Conservation (phyloP, 2,113 vertebrate genomes). For the Fregetta grallaria region DNA sequence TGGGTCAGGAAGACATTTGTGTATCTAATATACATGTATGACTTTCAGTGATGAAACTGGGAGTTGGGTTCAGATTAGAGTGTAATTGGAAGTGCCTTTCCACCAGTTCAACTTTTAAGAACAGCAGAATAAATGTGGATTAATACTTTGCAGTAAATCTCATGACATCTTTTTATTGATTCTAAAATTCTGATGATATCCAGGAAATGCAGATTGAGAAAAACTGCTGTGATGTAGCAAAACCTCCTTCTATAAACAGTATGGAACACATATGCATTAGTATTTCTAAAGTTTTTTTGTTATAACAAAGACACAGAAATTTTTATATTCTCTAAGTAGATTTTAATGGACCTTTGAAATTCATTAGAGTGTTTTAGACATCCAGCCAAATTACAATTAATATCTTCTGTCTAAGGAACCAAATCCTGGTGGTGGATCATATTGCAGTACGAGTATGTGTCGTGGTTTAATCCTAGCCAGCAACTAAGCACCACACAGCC, state of each 20-base stretch:
- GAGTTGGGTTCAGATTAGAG: neutral
- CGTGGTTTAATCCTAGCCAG: too few relatives aligned
- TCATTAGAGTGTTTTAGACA: neutral
- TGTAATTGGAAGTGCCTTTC: slow-evolving; percentile 12
- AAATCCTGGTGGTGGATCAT: slow-evolving; percentile 11
- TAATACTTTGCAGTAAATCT: slow-evolving; percentile 22
- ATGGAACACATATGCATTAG: neutral
- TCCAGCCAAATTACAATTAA: slow-evolving; percentile 29
- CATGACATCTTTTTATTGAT: slow-evolving; percentile 10
- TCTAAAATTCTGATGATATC: slow-evolving; percentile 28
- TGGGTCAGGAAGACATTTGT: slow-evolving; percentile 34
- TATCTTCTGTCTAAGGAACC: slow-evolving; percentile 18
- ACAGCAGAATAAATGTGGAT: slow-evolving; percentile 1
- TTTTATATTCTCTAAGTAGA: neutral
- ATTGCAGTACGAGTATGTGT: neutral
- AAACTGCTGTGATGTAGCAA: neutral
- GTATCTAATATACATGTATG: neutral
- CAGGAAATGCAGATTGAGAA: slow-evolving; percentile 19
- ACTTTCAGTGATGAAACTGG: slow-evolving; percentile 30
- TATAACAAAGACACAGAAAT: neutral
- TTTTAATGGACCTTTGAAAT: slow-evolving; percentile 28
- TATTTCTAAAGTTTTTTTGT: neutral
- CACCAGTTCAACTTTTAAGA: neutral
- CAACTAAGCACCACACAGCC: too few relatives aligned
- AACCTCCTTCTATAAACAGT: neutral